Percentiles rank a stretch among this genome's conserved stretches.
phyloP scores from a whole-genome alignment of 2,113 vertebrate species.

The Pangasianodon hypophthalmus region DNA sequence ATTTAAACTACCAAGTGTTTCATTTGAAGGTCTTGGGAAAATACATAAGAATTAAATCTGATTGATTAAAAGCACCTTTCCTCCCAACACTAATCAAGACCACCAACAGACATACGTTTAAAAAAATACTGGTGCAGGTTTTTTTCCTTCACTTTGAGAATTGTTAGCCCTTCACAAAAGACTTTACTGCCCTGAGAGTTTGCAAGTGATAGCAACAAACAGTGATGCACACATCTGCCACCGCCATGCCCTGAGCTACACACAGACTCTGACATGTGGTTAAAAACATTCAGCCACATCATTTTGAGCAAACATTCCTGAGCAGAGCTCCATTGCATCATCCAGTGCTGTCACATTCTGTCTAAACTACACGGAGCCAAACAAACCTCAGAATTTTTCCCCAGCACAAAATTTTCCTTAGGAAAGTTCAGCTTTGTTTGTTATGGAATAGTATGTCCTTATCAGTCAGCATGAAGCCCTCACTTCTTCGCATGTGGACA shows the following conservation, averaged over 20 bases:
- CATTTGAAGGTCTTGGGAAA: not conserved
- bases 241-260: not conserved
- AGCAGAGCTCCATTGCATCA: conserved; percentile 51
- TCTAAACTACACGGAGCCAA: conserved; percentile 27
- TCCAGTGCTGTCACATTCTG: conserved; percentile 25
- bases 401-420: conserved; percentile 26
- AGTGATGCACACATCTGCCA: not conserved
- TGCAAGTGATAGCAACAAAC: not conserved
- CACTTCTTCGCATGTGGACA: not conserved
- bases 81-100: not conserved
- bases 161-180: not conserved
- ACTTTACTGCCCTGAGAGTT: not conserved
- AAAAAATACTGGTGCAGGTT: not conserved
- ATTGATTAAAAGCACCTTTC: not conserved
- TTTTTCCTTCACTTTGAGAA: not conserved
- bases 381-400: conserved; percentile 42
- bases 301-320: conserved; percentile 58
- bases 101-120: not conserved
- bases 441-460: not conserved
- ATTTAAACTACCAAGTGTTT: not conserved
- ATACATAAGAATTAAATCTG: not conserved
- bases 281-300: conserved; percentile 34
- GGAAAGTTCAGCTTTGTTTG: conserved; percentile 47
- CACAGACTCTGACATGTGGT: not conserved
- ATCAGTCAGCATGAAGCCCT: not conserved